Conservation (phyloP, 2,888 invertebrate species). For the Orthosia incerta region DNA sequence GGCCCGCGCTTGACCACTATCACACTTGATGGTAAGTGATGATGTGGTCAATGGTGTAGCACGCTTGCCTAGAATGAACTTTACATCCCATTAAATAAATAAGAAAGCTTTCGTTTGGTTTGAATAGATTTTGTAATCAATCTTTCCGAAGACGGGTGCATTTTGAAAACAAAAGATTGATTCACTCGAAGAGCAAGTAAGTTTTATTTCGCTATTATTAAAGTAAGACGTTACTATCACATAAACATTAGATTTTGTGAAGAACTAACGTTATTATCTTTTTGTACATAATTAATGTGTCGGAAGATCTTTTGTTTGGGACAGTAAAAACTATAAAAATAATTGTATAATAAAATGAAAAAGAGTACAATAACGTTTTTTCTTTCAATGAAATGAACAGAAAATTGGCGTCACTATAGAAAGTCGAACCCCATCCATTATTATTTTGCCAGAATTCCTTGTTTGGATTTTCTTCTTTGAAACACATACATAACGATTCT, state of each 20-base stretch:
- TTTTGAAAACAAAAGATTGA: slow-evolving; percentile 18
- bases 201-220: not conserved
- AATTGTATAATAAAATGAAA: not conserved
- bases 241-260: not conserved
- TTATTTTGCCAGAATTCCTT: not conserved
- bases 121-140: slow-evolving; percentile 15
- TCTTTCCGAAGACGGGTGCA: slow-evolving; percentile 4
- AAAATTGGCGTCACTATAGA: not conserved
- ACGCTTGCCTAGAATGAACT: too few relatives aligned
- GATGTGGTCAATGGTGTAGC: too few relatives aligned
- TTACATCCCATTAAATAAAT: not conserved
- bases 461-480: not conserved
- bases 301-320: not conserved
- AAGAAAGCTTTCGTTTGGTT: slow-evolving; percentile 17
- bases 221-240: not conserved
- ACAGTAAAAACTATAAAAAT: not conserved
- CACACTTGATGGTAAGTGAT: too few relatives aligned
- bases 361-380: not conserved
- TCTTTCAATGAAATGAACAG: too few relatives aligned
- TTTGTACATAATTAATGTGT: not conserved
- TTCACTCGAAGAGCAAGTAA: slow-evolving; percentile 6
- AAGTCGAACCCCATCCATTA: not conserved
- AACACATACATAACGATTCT: not conserved
- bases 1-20: too few relatives aligned
- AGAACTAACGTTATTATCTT: not conserved